Evolutionary conservation across 2,888 invertebrate genomes (phyloP).

Genomic region (Globia sparganii): DNA sequence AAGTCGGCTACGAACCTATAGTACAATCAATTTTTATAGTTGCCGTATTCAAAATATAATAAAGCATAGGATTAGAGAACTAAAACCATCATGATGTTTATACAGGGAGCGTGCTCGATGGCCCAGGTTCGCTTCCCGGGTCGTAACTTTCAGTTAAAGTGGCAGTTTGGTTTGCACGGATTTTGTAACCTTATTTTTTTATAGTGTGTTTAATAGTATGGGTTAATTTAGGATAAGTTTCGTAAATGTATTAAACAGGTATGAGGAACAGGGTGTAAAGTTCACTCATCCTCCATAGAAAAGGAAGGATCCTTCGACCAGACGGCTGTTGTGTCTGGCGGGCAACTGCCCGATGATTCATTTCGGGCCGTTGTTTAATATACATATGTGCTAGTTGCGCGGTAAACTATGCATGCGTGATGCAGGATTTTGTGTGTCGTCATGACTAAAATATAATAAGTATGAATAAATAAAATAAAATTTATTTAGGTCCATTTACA

Average conservation of each 20-base stretch:
- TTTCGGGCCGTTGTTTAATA: no score
- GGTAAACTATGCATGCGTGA: no score
- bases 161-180: conserved; percentile 63
- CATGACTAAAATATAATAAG: no score
- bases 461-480: no score
- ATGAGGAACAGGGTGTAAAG: no score
- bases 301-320: no score
- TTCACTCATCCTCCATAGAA: no score
- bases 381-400: no score
- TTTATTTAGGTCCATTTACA: no score
- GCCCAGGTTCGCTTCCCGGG: conserved; percentile 81
- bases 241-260: conserved; percentile 20
- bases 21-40: conserved; percentile 57
- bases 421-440: no score
- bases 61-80: conserved; percentile 65
- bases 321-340: no score
- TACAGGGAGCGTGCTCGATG: conserved; percentile 77
- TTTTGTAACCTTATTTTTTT: conserved; percentile 66
- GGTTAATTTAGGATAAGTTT: conserved; percentile 54
- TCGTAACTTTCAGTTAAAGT: conserved; percentile 79
- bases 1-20: conserved; percentile 40
- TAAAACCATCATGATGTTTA: conserved; percentile 69
- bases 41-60: conserved; percentile 63
- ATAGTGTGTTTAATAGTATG: conserved; percentile 45
- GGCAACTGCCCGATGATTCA: no score